Evolutionary conservation across 2,113 vertebrate genomes (phyloP), one percentile per base, ranked within the genome.

Genomic region (Lipophrys pholis): DNA sequence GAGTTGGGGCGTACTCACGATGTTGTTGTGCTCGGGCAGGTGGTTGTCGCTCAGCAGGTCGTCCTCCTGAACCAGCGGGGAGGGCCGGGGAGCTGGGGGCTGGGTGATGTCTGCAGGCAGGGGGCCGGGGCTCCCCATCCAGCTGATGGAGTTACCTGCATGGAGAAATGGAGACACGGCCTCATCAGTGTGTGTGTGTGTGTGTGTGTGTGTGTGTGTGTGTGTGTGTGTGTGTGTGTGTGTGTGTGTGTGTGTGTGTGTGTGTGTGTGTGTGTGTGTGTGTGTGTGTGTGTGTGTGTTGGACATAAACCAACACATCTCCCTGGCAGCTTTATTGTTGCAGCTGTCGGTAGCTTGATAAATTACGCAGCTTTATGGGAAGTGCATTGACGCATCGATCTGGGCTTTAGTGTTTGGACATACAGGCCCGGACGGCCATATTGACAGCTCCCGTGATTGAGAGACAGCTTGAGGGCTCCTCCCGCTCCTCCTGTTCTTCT

Each of bases 141-240:
- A 90, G 46, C 84, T 91, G 79, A 94, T 93, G 14, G 93, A 81
- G 51, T 93, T 89, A 76, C 87, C 90, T 93, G 85, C 16, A 76
- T n/a, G 38, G 54, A 77, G 8, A 86, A 49, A 83, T 63, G 80
- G 30, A 12, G 43, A 5, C 40, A 70, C 49, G 78, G 35, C 80
- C 15, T 3, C 8, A 30, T 30, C 21, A 30, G 21, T 30, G 21
- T 4, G 21, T 49, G 0, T 59, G 35, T 48, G 61, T 41, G 41
- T 40, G 57, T 60, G 59, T 7, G 38, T 72, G 40, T 48, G 50
- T 39, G 59, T 35, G 59, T 21, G 52, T 68, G 65, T 60, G 66
- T 48, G 48, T 5, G 30, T 21, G 30, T 1, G 21, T 56, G 41
- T 16, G 17, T 66, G 46, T 3, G 6, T 59, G 78, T 3, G 71